phyloP scores from a whole-genome alignment of 2,797 vertebrate species.

The Enteromius unitaeniatus region DNA sequence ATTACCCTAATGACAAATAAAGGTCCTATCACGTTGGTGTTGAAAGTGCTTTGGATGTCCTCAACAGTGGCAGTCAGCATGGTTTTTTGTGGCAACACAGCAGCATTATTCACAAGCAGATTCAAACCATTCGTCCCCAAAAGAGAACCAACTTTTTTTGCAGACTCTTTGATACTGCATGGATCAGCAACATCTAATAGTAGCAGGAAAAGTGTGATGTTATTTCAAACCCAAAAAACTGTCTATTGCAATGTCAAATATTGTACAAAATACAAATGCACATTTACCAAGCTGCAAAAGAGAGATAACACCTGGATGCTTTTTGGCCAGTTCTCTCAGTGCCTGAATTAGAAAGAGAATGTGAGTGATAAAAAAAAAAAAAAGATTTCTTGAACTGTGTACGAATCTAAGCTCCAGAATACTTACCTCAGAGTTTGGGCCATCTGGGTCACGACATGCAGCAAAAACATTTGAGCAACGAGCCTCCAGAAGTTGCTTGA shows the following conservation, averaged over 20 bases:
- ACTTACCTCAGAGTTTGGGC: conserved; percentile 65
- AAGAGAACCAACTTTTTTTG: conserved; percentile 54
- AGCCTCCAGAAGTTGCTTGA: conserved; percentile 63
- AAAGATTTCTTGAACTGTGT: neutral
- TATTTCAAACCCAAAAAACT: neutral
- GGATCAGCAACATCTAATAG: conserved; percentile 12
- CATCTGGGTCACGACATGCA: conserved; percentile 68
- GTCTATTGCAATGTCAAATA: neutral
- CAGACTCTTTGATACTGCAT: conserved; percentile 28
- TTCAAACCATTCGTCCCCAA: conserved; percentile 67
- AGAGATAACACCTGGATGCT: neutral
- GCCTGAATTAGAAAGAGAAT: neutral
- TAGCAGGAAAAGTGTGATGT: neutral
- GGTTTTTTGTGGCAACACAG: conserved; percentile 19
- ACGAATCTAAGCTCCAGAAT: neutral
- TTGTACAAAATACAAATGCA: neutral
- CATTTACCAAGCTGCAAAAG: conserved; percentile 7
- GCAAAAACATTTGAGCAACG: conserved; percentile 65
- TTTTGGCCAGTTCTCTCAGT: conserved; percentile 14
- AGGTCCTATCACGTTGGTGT: conserved; percentile 32
- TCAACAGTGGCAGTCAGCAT: conserved; percentile 56
- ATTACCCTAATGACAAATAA: conserved; percentile 64
- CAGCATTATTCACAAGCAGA: conserved; percentile 72
- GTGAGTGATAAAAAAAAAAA: neutral
- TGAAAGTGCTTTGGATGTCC: conserved; percentile 63